phyloP scores from a whole-genome alignment of 2,888 invertebrate genomes.

The Oscheius sp. region DNA sequence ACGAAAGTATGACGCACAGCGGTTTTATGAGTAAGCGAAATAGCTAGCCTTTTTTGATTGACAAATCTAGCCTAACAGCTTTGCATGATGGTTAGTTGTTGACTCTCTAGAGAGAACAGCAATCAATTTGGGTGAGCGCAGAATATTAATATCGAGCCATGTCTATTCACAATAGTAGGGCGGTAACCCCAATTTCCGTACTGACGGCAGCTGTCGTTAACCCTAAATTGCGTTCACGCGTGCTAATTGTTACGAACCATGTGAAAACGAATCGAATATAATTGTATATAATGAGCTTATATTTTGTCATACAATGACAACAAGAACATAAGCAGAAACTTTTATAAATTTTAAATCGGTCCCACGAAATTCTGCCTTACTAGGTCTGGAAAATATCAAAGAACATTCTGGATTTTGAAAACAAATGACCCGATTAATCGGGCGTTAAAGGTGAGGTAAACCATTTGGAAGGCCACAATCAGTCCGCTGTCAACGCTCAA shows the following conservation, averaged over 20 bases:
- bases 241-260: background rate
- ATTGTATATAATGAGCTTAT: background rate
- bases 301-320: too few relatives aligned
- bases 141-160: slow-evolving; percentile 18
- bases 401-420: too few relatives aligned
- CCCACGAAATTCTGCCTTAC: background rate
- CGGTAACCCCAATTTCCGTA: background rate
- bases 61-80: background rate
- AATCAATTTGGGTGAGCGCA: slow-evolving; percentile 20
- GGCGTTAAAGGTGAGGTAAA: background rate
- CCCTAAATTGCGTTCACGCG: slow-evolving; percentile 6
- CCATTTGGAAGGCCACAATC: slow-evolving; percentile 26
- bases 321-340: too few relatives aligned
- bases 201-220: background rate
- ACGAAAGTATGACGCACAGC: too few relatives aligned
- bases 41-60: too few relatives aligned
- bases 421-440: background rate
- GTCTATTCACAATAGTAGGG: background rate
- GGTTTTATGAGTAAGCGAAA: too few relatives aligned
- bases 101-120: slow-evolving; percentile 1
- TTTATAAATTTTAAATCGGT: too few relatives aligned
- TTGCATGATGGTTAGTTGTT: background rate
- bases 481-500: slow-evolving; percentile 1
- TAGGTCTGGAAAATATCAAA: too few relatives aligned
- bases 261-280: too few relatives aligned